A percentile compares a stretch with the other conserved stretches of the same genome.
phyloP scores from a whole-genome alignment of 2,888 invertebrate species.

The Dryomyza anilis region DNA sequence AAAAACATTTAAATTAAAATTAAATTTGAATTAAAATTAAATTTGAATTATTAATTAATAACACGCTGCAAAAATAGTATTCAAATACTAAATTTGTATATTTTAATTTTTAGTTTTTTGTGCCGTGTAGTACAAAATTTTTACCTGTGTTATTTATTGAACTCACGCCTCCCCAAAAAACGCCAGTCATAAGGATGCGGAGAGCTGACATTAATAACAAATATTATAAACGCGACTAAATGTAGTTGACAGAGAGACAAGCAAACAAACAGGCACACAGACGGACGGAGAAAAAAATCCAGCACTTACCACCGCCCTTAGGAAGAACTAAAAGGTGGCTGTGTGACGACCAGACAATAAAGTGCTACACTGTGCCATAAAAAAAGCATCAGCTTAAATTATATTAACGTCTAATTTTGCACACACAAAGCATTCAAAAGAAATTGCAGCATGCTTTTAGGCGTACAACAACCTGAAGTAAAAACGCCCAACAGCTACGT shows the following conservation, averaged over 20 bases:
- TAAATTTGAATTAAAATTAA: too few species aligned
- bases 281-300: not conserved
- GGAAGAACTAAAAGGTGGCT: too few species aligned
- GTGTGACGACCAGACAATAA: too few species aligned
- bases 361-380: conserved; percentile 4
- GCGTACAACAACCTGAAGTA: not conserved
- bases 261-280: not conserved
- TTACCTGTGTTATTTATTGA: not conserved
- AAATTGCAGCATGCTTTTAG: conserved; percentile 5
- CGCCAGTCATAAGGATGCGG: not conserved
- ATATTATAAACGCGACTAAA: not conserved
- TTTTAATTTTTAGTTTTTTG: too few species aligned
- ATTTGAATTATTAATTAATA: too few species aligned
- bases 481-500: not conserved
- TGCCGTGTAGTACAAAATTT: too few species aligned
- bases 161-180: too few species aligned
- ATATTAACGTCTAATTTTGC: conserved; percentile 10
- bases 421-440: not conserved
- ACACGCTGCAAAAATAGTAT: too few species aligned
- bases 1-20: too few species aligned
- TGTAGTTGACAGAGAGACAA: not conserved
- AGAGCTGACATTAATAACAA: not conserved
- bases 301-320: too few species aligned
- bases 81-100: too few species aligned
- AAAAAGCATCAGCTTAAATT: conserved; percentile 13